Base-by-base conservation (phyloP, 92 coral and sea anemone genomes). In the Nematostella vectensis region DNA sequence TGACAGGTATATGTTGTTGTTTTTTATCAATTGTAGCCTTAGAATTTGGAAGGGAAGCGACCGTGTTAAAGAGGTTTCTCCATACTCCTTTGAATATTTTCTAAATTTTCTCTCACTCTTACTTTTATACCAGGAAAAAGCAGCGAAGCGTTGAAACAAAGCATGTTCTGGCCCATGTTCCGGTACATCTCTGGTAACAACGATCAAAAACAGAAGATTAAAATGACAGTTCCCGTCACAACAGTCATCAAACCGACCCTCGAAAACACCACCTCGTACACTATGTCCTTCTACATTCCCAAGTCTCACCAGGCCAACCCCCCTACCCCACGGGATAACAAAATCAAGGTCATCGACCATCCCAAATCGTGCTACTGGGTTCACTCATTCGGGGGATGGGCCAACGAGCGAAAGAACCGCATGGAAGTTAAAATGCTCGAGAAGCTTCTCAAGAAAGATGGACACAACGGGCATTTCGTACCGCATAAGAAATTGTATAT, bases 171-270 rank as follows among this genome's bases (percentile, higher is more conserved):
- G 76, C 70, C 59, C 27, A 55, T 75, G 45, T 68, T 60, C 55
- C 36, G 20, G 10, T 75, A 75, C 71, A 68, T 75, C 54, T 29
- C 48, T 16, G 82, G 82, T 16, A 39, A 49, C 15, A 75, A 75
- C 31, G 65, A 68, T 36, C 21, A n/a, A 10, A 42, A 57, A 27
- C 16, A 53, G 27, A 61, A 61, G 40, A 68, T 68, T 48, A 40
- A 62, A 24, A 75, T 61, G 82, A 75, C 76, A 1, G 82, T 61
- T 2, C 82, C 82, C 23, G 82, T 75, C 1, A 60, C 57, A 9
- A 68, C 1, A 8, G 13, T 22, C 9, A 6, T 30, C 47, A 25
- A 26, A 11, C 44, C 19, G 44, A 13, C 24, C 45, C 17, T 22
- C 3, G 3, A 17, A 16, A 31, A 29, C 16, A 1, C 4, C 31